Evolutionary conservation across 64 coral and sea anemone species (phyloP).

Genomic region (Cladopsammia gracilis): DNA sequence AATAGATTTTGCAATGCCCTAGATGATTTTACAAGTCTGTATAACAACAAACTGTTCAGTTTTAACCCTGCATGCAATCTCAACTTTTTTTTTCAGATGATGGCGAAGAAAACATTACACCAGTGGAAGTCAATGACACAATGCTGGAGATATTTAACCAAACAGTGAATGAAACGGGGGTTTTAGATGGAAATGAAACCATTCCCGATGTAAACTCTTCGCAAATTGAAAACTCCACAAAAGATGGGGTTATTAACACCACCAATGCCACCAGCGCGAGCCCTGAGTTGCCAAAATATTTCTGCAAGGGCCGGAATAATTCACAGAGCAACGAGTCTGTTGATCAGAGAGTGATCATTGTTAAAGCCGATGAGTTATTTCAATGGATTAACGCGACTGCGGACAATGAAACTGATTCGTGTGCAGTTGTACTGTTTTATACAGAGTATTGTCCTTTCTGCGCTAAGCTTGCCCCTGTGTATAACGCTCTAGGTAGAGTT

Average conservation of each 20-base stretch:
- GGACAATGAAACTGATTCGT: constrained; percentile 77
- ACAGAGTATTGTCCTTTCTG: constrained; percentile 88
- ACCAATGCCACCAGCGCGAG: not conserved
- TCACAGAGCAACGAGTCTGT: constrained; percentile 42
- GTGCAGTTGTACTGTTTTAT: constrained; percentile 95
- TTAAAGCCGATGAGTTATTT: constrained; percentile 41
- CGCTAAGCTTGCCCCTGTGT: constrained; percentile 88
- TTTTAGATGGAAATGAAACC: not conserved
- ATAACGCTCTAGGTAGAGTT: constrained; percentile 91
- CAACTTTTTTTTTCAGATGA: constrained; percentile 15
- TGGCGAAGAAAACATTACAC: not conserved
- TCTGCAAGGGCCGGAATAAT: constrained; percentile 65
- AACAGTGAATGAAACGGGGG: not conserved
- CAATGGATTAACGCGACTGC: constrained; percentile 75
- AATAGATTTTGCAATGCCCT: not conserved
- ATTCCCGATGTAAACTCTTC: not conserved
- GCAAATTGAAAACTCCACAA: constrained; percentile 2
- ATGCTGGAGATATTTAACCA: not conserved
- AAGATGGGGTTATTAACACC: not conserved
- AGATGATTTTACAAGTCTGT: no score
- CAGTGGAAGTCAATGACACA: not conserved
- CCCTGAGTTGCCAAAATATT: constrained; percentile 72
- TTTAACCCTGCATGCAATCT: not conserved
- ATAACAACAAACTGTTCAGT: no score
- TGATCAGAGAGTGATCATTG: constrained; percentile 66